Evolutionary conservation across 2,797 vertebrate genomes (phyloP), one percentile per base, ranked within the genome.

Genomic region (Vultur gryphus): DNA sequence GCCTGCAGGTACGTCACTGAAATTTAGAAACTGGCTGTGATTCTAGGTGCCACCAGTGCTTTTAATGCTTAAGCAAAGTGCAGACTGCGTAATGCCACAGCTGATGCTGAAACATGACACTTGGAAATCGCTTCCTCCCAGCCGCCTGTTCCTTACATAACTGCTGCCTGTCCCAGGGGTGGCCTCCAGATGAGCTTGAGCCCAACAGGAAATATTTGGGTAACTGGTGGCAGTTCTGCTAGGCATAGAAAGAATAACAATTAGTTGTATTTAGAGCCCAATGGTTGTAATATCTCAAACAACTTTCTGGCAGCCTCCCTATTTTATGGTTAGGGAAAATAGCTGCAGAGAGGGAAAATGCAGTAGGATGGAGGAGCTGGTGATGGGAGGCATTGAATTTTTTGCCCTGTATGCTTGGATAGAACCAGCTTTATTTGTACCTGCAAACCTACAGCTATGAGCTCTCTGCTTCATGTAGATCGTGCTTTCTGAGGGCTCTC

Each of bases 1-100:
- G 75, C 43, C 43, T 35, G 57, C 46, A 85, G 72, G 57, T 94
- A 33, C 1, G 8, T 35, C 2, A 3, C 94, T 69, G 70, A 84
- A 84, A 86, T 67, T 57, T 54, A 78, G 81, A 92, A 91, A 67
- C 57, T 87, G 75, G 89, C 89, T 90, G 67, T 28, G 80, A 79
- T 77, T 95, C 24, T 23, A 61, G 78, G 96, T 96, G 69, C 80
- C 81, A 51, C 37, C 67, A 58, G 75, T 43, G 71, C 93, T 72
- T 93, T 67, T 80, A 91, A 83, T 91, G 71, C 90, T 75, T 92
- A 41, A 84, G 90, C 49, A 13, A 83, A 94, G 92, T 43, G 61
- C 90, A 76, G 16, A 64, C 73, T 80, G 71, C 2, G 5, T 64
- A 67, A 87, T 62, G 57, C 43, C 81, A 17, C 0, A 21, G 73